Base-by-base conservation (phyloP, 1,140 invertebrate genomes). In the Chironomus striatipennis region DNA sequence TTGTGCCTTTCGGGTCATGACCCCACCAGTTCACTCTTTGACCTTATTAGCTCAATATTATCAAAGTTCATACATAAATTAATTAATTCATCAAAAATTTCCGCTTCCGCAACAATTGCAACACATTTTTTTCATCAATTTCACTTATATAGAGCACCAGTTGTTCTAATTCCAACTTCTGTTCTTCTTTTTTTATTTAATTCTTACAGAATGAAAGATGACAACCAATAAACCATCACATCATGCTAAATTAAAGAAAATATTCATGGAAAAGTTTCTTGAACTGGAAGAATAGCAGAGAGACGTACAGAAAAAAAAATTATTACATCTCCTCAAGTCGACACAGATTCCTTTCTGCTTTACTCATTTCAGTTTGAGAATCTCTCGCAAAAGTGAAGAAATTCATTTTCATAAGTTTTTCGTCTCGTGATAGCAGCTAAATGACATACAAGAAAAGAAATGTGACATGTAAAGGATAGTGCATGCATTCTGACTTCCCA, bases 161-260 rank as follows among this genome's bases (percentile, higher is more conserved):
- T 34, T 34, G 24, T 34, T 34, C 24, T 34, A 34, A 34, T 34
- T 34, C 24, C 24, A 34, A 34, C 24, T 34, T 34, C 24, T 34
- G 24, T 34, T 34, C 24, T 34, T 34, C 5, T 34, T 34, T n/a
- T n/a, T n/a, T n/a, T n/a, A n/a, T n/a, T 2, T 34, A 34, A 34
- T 57, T 57, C 47, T n/a, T 15, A 57, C 47, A 57, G 47, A 57
- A 57, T 15, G 47, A 57, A 15, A 57, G 47, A 57, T 57, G 47
- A 57, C 47, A 57, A n/a, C 47, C 47, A 57, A 57, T 57, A 57
- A 57, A 57, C 47, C 47, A 57, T 57, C 47, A 57, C n/a, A 57
- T 57, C 47, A 57, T 57, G 47, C 12, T 57, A n/a, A 57, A 57
- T 12, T 57, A n/a, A 57, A 57, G 12, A 10, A 15, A 5, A n/a